A percentile compares a stretch with the other conserved stretches of the same genome.
These are phyloP conservation scores for Parascotia fuliginaria DNA, from an alignment of 2,888 invertebrate species.

Conservation along the genomic window DNA sequence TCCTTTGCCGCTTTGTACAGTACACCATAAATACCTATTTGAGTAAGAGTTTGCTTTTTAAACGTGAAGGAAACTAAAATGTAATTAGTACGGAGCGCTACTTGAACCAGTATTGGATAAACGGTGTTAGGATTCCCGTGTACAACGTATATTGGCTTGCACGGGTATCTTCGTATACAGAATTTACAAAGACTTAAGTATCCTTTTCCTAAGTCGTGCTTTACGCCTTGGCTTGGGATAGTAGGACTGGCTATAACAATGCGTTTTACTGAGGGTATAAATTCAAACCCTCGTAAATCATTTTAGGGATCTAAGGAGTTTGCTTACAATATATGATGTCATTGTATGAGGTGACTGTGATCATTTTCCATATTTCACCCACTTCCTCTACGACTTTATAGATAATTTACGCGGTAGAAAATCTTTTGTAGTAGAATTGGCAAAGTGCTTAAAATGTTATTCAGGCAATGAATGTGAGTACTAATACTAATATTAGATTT, in stretches of 20 bases:
- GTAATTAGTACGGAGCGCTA: conserved; percentile 1
- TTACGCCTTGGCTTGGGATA: background rate
- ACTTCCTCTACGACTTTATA: too few species aligned
- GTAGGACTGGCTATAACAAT: background rate
- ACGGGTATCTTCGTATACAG: background rate
- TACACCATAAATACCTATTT: background rate
- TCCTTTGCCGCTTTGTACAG: background rate
- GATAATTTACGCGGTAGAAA: too few species aligned
- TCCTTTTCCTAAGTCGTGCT: background rate
- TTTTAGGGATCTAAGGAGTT: background rate
- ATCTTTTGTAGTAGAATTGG: too few species aligned
- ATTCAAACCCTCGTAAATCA: background rate
- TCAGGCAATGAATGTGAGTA: too few species aligned
- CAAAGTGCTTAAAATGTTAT: too few species aligned
- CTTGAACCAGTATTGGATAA: background rate
- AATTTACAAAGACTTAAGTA: background rate
- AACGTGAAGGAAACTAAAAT: background rate
- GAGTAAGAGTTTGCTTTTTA: background rate
- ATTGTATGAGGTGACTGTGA: too few species aligned
- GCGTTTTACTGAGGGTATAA: background rate
- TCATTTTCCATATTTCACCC: too few species aligned
- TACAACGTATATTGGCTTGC: background rate
- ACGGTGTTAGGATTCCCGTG: background rate
- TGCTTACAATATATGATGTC: background rate
- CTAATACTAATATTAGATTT: too few species aligned